Evolutionary conservation across 2,797 vertebrate genomes (phyloP), one percentile per base, ranked within the genome.

Genomic region (Aplochiton taeniatus): DNA sequence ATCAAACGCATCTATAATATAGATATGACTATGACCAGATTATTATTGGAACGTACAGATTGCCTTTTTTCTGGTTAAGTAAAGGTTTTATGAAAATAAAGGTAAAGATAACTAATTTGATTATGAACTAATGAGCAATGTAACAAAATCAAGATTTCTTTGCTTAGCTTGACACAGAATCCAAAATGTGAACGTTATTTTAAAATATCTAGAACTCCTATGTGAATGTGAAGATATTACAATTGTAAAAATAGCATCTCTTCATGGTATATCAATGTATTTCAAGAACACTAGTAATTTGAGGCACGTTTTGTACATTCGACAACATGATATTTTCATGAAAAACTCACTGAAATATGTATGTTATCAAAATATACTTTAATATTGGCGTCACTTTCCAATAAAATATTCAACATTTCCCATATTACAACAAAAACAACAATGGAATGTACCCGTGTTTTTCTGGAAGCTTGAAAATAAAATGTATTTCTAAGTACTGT

Each of bases 301-400:
- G 16, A n/a, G 51, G 43, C 20, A 62, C 13, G 9, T 17, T 17
- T 18, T 18, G 10, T 48, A 49, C 45, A 31, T 41, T n/a, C 47
- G 11, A 16, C 10, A 5, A 14, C 41, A 61, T 49, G 18, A 9
- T 48, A 50, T 18, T 16, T 11, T 17, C 19, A 19, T 16, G 41
- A 8, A 46, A 12, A 16, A 61, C 49, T 20, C 41, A 14, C 48
- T 41, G 59, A 49, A 49, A 48, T n/a, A n/a, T n/a, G n/a, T 61
- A 20, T 61, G 48, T 61, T 16, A 31, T 61, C 59, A 50, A 50
- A 50, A 61, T 41, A 49, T n/a, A 61, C 59, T 61, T 61, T 61
- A 43, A 58, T 57, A 61, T 48, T 20, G 31, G 31, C 31, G 2
- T 31, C 6, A 31, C 0, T 11, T n/a, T 50, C 13, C 14, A 61